phyloP scores from a whole-genome alignment of 2,797 vertebrate species.

The Micromesistius poutassou region DNA sequence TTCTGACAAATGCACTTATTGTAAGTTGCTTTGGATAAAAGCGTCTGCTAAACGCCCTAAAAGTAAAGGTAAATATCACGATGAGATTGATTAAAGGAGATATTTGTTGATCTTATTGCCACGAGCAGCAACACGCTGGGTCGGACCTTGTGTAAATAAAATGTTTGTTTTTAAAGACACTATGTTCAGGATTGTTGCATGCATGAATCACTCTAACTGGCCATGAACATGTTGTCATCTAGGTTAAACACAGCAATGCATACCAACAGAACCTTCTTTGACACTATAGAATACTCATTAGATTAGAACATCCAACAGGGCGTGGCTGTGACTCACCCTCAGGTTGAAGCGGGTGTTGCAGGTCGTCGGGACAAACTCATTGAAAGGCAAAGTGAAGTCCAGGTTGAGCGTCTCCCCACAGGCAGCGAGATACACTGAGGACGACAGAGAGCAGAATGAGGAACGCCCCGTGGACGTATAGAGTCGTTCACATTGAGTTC shows the following conservation, averaged over 20 bases:
- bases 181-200: no score
- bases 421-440: constrained; percentile 93
- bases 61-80: not conserved
- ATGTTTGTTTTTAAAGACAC: no score
- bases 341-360: constrained; percentile 91
- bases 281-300: not conserved
- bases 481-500: not conserved
- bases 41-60: no score
- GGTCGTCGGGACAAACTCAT: constrained; percentile 90
- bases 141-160: no score
- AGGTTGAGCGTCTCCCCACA: constrained; percentile 97
- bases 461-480: not conserved
- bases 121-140: no score
- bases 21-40: no score
- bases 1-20: no score
- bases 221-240: no score
- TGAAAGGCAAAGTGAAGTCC: constrained; percentile 94
- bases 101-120: no score
- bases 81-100: not conserved
- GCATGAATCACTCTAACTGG: no score
- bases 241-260: no score
- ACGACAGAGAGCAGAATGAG: constrained; percentile 37
- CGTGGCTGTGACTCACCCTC: constrained; percentile 74
- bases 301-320: not conserved
- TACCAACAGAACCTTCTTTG: no score